Percentiles rank a stretch among this genome's conserved stretches.
Evolutionary conservation across 2,797 vertebrate genomes (phyloP).

Genomic region (Enteromius radiatus): DNA sequence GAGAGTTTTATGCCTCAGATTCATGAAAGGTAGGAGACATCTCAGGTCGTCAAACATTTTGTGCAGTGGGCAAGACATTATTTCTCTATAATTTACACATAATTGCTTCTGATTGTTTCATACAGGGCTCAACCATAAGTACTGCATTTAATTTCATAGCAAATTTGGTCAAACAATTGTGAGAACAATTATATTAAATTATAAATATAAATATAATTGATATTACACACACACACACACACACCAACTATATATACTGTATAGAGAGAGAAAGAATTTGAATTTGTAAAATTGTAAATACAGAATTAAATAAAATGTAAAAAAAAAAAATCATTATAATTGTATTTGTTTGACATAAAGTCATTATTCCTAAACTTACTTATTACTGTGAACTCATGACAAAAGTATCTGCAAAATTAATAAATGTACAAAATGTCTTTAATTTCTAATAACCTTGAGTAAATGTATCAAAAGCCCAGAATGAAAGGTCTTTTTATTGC

Average conservation of each 20-base stretch:
- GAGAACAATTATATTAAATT: neutral
- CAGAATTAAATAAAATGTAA: too few relatives aligned
- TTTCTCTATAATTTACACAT: neutral
- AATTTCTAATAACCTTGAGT: neutral
- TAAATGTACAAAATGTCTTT: neutral
- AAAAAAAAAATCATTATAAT: too few relatives aligned
- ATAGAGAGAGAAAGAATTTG: too few relatives aligned
- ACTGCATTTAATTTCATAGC: neutral
- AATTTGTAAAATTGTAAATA: too few relatives aligned
- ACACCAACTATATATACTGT: too few relatives aligned
- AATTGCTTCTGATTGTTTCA: neutral
- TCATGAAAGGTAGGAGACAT: neutral
- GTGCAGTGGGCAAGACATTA: neutral
- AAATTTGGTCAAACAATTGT: neutral
- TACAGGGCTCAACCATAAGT: neutral
- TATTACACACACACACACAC: neutral
- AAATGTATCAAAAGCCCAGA: constrained; percentile 81
- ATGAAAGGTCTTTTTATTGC: constrained; percentile 83
- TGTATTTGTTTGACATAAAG: neutral
- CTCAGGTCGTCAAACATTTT: neutral
- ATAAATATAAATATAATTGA: neutral
- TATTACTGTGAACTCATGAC: neutral
- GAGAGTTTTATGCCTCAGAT: constrained; percentile 10
- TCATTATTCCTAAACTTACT: neutral
- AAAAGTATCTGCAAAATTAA: neutral